A percentile compares a stretch with the other conserved stretches of the same genome.
Conservation (phyloP, 2,797 vertebrate species). For the Psittacula derbiana region DNA sequence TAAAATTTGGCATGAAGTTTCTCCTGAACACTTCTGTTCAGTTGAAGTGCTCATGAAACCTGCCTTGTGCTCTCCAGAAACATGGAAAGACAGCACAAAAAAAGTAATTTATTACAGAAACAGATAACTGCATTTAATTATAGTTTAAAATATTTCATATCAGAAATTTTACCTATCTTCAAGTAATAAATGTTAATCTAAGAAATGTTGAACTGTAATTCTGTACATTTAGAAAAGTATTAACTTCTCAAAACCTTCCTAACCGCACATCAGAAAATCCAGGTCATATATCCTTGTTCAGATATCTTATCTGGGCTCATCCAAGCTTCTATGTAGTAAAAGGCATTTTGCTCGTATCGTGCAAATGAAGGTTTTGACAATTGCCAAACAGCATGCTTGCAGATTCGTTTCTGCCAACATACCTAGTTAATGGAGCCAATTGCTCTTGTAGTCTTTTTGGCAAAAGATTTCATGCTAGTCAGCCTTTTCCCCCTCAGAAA, state of each 20-base stretch:
- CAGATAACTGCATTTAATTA: not conserved
- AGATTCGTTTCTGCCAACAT: not conserved
- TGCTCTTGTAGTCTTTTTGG: not conserved
- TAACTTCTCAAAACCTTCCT: not conserved
- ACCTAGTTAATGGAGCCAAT: not conserved
- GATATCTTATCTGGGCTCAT: not conserved
- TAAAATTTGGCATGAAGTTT: not conserved
- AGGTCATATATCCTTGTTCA: not conserved
- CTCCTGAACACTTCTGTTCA: not conserved
- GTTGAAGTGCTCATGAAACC: not conserved
- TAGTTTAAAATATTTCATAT: not conserved
- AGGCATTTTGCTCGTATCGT: not conserved
- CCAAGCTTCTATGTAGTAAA: not conserved
- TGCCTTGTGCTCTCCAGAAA: not conserved
- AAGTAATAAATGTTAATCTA: not conserved
- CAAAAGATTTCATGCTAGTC: not conserved
- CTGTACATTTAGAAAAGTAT: not conserved
- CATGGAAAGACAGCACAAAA: not conserved
- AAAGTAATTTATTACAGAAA: not conserved
- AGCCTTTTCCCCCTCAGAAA: not conserved
- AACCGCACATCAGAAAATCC: not conserved
- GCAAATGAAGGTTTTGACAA: not conserved
- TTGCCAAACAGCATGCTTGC: not conserved
- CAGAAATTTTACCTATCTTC: not conserved
- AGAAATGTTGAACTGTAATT: not conserved